These are phyloP conservation scores for Chaetodon trifascialis DNA, from an alignment of 2,113 vertebrate genomes.

Conservation along the genomic window DNA sequence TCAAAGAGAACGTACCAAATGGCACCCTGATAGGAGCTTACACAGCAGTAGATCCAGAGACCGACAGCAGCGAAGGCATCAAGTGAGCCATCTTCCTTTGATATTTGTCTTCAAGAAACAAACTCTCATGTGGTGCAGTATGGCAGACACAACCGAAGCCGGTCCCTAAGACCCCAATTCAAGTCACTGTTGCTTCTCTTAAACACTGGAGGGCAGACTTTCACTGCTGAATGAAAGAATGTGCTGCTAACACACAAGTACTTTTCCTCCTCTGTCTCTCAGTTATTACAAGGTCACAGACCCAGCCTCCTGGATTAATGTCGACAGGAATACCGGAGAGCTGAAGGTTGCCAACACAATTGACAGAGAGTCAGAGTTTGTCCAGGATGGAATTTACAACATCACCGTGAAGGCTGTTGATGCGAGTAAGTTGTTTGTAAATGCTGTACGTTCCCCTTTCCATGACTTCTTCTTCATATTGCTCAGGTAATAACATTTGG, in stretches of 20 bases:
- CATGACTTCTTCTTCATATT: not conserved
- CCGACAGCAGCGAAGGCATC: constrained; percentile 85
- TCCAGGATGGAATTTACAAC: constrained; percentile 82
- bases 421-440: constrained; percentile 67
- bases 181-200: not conserved
- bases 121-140: too few species aligned
- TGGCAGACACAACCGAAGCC: not conserved
- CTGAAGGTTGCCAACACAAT: constrained; percentile 86
- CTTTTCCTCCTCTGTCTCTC: constrained; percentile 44
- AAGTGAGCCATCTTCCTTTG: constrained; percentile 72
- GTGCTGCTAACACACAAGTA: not conserved
- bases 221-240: constrained; percentile 17
- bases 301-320: constrained; percentile 87
- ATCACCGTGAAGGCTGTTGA: constrained; percentile 79
- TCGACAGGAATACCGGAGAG: constrained; percentile 83
- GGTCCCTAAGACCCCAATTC: not conserved
- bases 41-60: constrained; percentile 88
- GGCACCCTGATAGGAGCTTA: constrained; percentile 85
- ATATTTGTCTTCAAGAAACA: not conserved
- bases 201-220: constrained; percentile 58
- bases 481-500: not conserved
- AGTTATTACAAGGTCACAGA: constrained; percentile 89
- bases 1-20: constrained; percentile 85
- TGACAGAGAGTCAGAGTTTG: constrained; percentile 87
- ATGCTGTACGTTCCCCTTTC: not conserved